Percentiles rank a stretch among this genome's conserved stretches.
Conservation (phyloP, 2,797 vertebrate genomes). For the Rhynchonycteris naso region DNA sequence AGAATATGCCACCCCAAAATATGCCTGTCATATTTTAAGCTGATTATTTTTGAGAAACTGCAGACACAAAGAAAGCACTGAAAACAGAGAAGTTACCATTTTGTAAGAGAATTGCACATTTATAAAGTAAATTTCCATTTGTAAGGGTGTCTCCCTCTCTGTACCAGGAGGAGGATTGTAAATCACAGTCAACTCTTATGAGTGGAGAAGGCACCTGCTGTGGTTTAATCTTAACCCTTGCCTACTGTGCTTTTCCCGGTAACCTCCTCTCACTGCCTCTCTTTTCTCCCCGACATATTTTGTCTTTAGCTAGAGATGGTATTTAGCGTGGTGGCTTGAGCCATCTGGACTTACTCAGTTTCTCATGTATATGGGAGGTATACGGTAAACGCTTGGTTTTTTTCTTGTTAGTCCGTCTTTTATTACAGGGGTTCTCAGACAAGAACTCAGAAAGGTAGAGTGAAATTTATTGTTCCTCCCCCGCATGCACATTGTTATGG, state of each 20-base stretch:
- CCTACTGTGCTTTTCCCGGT: not conserved
- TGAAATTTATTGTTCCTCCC: not conserved
- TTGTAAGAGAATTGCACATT: not conserved
- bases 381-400: not conserved
- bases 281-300: not conserved
- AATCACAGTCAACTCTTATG: not conserved
- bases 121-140: not conserved
- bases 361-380: not conserved
- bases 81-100: not conserved
- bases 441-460: not conserved
- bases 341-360: not conserved
- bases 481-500: no score
- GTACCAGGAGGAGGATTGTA: not conserved
- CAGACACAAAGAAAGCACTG: not conserved
- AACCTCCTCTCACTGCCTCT: not conserved
- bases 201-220: not conserved
- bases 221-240: not conserved
- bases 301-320: not conserved
- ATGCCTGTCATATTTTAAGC: not conserved
- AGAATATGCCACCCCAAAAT: not conserved
- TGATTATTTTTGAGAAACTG: constrained; percentile 17
- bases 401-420: not conserved
- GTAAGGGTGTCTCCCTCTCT: not conserved
- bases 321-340: not conserved
- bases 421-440: not conserved